Conservation (phyloP, 2,888 invertebrate species). For the Brenthis daphne region DNA sequence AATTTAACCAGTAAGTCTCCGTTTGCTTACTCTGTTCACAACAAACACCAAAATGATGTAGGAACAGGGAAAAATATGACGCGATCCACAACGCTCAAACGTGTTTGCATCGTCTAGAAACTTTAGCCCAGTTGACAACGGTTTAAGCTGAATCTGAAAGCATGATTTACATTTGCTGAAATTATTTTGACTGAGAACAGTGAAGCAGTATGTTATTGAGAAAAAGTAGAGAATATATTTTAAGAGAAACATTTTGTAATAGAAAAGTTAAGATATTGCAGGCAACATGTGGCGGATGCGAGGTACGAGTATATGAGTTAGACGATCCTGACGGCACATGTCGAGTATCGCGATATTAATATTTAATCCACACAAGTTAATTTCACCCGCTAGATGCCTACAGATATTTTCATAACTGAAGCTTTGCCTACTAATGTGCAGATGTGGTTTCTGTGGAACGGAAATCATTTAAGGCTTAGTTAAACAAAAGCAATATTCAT, state of each 20-base stretch:
- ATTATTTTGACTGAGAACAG: constrained; percentile 15
- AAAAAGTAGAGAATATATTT: constrained; percentile 9
- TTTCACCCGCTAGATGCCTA: constrained; percentile 42
- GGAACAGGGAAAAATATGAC: constrained; percentile 48
- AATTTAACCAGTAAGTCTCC: constrained; percentile 32
- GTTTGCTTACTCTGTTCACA: constrained; percentile 40
- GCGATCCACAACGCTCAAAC: constrained; percentile 22
- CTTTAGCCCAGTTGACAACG: constrained; percentile 43
- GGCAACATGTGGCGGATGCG: constrained; percentile 41
- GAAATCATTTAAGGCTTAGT: constrained; percentile 34
- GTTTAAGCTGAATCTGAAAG: constrained; percentile 39
- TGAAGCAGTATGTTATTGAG: background rate
- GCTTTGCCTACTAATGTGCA: constrained; percentile 38
- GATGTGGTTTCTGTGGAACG: constrained; percentile 34
- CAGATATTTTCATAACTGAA: constrained; percentile 43
- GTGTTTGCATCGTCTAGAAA: constrained; percentile 51
- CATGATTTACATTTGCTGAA: constrained; percentile 11
- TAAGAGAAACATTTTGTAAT: constrained; percentile 35
- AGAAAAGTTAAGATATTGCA: constrained; percentile 41
- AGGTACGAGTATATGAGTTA: constrained; percentile 34
- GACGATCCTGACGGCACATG: constrained; percentile 40
- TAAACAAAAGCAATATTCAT: constrained; percentile 32
- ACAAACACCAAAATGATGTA: constrained; percentile 46
- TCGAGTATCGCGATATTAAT: constrained; percentile 44
- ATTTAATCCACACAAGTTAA: constrained; percentile 48